Percentiles rank a stretch among this genome's conserved stretches.
These are phyloP conservation scores for Microchirus variegatus DNA, from an alignment of 2,797 vertebrate species.

Conservation along the genomic window DNA sequence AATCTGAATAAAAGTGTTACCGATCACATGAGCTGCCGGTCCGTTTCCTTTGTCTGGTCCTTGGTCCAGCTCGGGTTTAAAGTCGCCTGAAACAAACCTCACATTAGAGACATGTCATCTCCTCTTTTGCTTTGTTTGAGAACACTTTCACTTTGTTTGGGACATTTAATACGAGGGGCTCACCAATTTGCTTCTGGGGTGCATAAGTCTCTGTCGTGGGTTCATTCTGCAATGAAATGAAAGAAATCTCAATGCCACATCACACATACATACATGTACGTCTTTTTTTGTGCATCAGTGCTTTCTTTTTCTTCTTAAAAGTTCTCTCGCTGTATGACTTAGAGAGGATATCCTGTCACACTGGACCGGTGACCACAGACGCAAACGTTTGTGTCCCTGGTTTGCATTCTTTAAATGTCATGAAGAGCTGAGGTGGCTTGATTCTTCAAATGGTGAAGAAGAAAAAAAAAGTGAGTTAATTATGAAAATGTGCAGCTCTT, in stretches of 20 bases:
- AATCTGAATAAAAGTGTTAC: constrained; percentile 62
- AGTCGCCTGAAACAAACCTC: constrained; percentile 67
- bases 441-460: background rate
- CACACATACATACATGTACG: constrained; percentile 1
- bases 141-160: background rate
- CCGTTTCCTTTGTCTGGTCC: constrained; percentile 53
- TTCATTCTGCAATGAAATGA: constrained; percentile 52
- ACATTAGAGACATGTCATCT: constrained; percentile 16
- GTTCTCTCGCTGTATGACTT: background rate
- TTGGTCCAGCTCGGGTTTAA: constrained; percentile 7
- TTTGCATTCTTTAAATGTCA: constrained; percentile 69
- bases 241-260: constrained; percentile 45
- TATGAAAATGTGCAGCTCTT: constrained; percentile 36
- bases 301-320: background rate
- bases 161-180: background rate
- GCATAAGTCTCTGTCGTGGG: constrained; percentile 30
- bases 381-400: background rate
- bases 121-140: background rate
- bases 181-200: constrained; percentile 86
- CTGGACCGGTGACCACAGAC: constrained; percentile 72
- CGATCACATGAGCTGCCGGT: constrained; percentile 87
- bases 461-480: constrained; percentile 1
- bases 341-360: constrained; percentile 74
- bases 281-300: background rate
- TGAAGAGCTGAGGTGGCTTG: background rate